Conservation (phyloP, 2,113 vertebrate species). For the Bos indicus region DNA sequence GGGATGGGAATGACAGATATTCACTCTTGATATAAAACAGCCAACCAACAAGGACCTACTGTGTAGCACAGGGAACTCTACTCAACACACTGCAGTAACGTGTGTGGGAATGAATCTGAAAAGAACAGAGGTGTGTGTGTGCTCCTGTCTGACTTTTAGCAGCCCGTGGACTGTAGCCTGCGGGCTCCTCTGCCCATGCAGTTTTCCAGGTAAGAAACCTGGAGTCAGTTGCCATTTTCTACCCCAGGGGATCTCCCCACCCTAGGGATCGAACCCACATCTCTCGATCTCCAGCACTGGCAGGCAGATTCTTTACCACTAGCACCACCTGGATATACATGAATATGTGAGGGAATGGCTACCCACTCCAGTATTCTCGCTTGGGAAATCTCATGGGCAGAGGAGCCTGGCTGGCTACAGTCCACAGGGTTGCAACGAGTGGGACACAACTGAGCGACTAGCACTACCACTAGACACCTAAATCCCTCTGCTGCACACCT, state of each 20-base stretch:
- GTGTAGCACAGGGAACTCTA: background rate
- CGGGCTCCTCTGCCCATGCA: background rate
- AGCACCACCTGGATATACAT: background rate
- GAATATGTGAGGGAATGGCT: background rate
- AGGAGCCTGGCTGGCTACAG: background rate
- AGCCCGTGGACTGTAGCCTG: background rate
- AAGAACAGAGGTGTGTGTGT: background rate
- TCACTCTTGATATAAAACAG: background rate
- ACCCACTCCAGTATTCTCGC: background rate
- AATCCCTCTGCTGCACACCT: background rate
- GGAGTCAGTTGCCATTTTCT: background rate
- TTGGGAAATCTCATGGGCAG: background rate
- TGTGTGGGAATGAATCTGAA: fast-evolving
- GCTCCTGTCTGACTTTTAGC: background rate
- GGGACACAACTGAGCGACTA: background rate
- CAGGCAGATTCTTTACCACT: background rate
- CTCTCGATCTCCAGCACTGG: background rate
- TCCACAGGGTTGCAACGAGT: fast-evolving
- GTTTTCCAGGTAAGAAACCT: background rate
- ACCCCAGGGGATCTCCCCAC: background rate
- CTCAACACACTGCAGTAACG: fast-evolving
- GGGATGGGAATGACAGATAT: background rate
- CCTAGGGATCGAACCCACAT: background rate
- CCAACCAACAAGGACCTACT: background rate
- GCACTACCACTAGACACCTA: fast-evolving